A percentile compares a stretch with the other conserved stretches of the same genome.
Evolutionary conservation across 1,140 invertebrate genomes (phyloP).

Genomic region (Lasaia peninsularis): DNA sequence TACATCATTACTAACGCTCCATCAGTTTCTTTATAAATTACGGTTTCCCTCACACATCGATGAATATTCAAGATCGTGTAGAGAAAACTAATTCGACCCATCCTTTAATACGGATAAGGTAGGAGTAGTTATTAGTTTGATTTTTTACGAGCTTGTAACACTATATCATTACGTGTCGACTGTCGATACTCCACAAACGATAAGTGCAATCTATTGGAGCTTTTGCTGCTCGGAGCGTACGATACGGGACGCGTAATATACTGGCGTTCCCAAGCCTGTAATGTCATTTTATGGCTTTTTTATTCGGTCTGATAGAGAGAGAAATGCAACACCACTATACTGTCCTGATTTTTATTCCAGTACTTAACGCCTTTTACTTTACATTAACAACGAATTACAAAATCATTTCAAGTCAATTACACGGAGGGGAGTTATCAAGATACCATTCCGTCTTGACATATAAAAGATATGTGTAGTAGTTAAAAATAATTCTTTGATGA

Average conservation of each 20-base stretch:
- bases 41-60: constrained; percentile 32
- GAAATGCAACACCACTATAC: constrained; percentile 55
- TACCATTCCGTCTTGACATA: no score
- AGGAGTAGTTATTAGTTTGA: constrained; percentile 46
- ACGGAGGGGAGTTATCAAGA: no score
- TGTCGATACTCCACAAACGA: constrained; percentile 55
- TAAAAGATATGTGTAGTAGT: no score
- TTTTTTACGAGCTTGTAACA: constrained; percentile 32
- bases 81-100: constrained; percentile 38
- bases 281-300: constrained; percentile 62
- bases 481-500: no score
- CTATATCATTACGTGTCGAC: constrained; percentile 31
- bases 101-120: constrained; percentile 32
- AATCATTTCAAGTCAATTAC: neutral
- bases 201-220: constrained; percentile 52
- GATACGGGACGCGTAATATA: constrained; percentile 54
- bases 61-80: constrained; percentile 50
- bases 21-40: constrained; percentile 28
- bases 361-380: constrained; percentile 41
- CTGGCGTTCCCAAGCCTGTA: constrained; percentile 58
- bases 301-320: constrained; percentile 51
- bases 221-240: constrained; percentile 44
- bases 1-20: constrained; percentile 22
- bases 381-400: constrained; percentile 22
- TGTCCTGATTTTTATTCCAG: constrained; percentile 29